phyloP scores from a whole-genome alignment of 2,797 vertebrate genomes.

The Salarias fasciatus region DNA sequence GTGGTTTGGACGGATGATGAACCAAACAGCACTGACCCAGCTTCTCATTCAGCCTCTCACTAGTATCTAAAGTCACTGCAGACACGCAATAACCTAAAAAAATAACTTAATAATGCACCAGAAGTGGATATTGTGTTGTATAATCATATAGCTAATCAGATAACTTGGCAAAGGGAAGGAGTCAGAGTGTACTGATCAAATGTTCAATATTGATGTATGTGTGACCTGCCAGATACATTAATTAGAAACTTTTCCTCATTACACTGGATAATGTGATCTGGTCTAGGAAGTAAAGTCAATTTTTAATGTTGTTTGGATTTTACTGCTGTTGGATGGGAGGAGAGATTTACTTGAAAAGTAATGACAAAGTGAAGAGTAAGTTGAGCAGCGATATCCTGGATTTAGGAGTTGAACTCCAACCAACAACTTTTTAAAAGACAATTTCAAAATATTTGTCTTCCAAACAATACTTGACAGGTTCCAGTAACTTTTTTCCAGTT shows the following conservation, averaged over 20 bases:
- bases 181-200: neutral
- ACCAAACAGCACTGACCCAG: neutral
- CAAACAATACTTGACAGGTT: neutral
- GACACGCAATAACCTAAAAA: neutral
- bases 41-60: neutral
- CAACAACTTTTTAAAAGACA: neutral
- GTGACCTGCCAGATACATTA: neutral
- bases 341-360: too few species aligned
- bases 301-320: too few species aligned
- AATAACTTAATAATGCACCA: neutral
- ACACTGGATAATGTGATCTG: too few species aligned
- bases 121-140: neutral
- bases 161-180: too few species aligned
- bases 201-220: neutral
- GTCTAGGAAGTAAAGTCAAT: too few species aligned
- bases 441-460: neutral
- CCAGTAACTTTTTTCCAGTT: slow-evolving; percentile 1
- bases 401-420: too few species aligned
- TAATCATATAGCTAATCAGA: neutral
- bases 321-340: too few species aligned
- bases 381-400: too few species aligned
- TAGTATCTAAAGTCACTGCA: neutral
- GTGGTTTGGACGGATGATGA: neutral
- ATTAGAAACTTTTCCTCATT: neutral
- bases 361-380: too few species aligned